Conservation (phyloP, 1,140 invertebrate genomes). For the Conopomorpha cramerella region DNA sequence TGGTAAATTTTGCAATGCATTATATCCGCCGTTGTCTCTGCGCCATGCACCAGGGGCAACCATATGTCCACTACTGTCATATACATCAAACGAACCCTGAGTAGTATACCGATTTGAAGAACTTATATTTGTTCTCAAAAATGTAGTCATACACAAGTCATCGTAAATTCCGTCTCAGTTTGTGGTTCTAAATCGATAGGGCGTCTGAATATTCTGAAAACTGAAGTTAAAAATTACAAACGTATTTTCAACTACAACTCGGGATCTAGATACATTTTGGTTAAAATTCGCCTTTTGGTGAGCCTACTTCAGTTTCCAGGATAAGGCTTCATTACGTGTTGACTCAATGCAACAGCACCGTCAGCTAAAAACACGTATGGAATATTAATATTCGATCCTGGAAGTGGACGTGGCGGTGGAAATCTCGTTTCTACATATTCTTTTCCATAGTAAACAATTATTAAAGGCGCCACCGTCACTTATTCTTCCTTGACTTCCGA, state of each 20-base stretch:
- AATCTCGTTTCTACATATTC: conserved; percentile 9
- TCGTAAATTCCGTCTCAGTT: conserved; percentile 16
- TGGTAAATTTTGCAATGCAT: conserved; percentile 8
- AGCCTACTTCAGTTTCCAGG: conserved; percentile 19
- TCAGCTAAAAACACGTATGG: conserved; percentile 43
- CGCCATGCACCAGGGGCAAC: conserved; percentile 12
- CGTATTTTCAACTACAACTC: conserved; percentile 54
- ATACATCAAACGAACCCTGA: conserved; percentile 12
- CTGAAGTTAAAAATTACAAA: conserved; percentile 56
- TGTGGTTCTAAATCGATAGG: conserved; percentile 23
- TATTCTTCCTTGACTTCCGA: conserved; percentile 40
- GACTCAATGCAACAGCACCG: conserved; percentile 50
- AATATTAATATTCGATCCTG: conserved; percentile 14
- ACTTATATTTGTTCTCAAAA: conserved; percentile 17
- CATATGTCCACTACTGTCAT: conserved; percentile 8
- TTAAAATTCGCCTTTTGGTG: conserved; percentile 34
- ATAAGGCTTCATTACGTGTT: conserved; percentile 51
- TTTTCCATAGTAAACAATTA: conserved; percentile 15
- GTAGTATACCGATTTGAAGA: conserved; percentile 13
- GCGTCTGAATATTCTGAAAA: conserved; percentile 40
- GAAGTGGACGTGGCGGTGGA: conserved; percentile 14
- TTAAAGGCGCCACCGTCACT: conserved; percentile 35
- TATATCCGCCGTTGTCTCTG: conserved; percentile 7
- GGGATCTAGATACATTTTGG: conserved; percentile 27
- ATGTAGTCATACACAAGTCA: conserved; percentile 21